These are phyloP conservation scores for Melanotaenia duboulayi DNA, from an alignment of 2,113 vertebrate species.

Conservation along the genomic window DNA sequence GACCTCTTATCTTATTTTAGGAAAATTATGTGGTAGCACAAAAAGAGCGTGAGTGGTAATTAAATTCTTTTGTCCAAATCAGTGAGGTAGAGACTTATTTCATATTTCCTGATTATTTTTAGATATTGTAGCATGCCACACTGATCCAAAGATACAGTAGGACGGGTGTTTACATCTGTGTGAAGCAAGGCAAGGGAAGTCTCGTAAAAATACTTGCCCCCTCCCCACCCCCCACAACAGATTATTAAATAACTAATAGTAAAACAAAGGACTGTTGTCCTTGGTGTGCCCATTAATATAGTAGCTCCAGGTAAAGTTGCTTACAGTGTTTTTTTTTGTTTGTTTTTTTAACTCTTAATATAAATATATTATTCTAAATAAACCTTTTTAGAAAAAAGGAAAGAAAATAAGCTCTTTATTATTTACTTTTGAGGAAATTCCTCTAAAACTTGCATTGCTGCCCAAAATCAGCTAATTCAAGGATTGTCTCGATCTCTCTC, in stretches of 20 bases:
- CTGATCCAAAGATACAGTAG: background rate
- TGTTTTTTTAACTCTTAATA: background rate
- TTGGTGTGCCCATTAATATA: background rate
- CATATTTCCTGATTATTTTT: conserved; percentile 22
- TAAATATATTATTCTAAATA: conserved; percentile 44
- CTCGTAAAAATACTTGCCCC: too few species aligned
- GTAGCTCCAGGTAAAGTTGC: conserved; percentile 6
- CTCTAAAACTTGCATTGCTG: conserved; percentile 30
- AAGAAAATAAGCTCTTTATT: conserved; percentile 15
- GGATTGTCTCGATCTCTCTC: conserved; percentile 42
- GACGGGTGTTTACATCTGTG: too few species aligned
- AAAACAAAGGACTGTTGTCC: too few species aligned
- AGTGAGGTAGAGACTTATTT: conserved; percentile 72
- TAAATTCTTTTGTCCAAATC: conserved; percentile 8
- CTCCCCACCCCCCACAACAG: too few species aligned
- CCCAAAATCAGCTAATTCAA: conserved; percentile 36
- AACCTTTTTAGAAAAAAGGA: background rate
- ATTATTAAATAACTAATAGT: too few species aligned
- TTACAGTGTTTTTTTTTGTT: conserved; percentile 34
- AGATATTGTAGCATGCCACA: conserved; percentile 5
- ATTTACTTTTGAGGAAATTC: conserved; percentile 45
- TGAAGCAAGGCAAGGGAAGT: too few species aligned
- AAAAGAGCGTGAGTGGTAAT: conserved; percentile 4
- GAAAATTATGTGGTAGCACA: background rate
- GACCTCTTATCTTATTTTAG: conserved; percentile 20